Evolutionary conservation across 2,888 invertebrate species (phyloP).

Genomic region (Odontomyia ornata): DNA sequence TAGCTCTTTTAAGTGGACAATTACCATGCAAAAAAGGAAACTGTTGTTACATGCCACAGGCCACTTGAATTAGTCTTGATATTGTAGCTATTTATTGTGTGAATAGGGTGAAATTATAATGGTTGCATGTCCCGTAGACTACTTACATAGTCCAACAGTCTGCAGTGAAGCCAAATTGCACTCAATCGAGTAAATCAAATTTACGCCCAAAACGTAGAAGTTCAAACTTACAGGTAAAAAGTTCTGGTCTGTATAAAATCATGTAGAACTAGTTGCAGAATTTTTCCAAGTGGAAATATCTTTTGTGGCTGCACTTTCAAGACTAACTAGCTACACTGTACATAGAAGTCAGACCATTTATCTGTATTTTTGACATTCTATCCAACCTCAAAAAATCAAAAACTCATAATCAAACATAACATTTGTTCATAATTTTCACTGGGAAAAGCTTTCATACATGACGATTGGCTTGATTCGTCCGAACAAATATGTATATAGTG

Average conservation of each 20-base stretch:
- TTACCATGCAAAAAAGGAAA: constrained; percentile 16
- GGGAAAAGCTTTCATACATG: not conserved
- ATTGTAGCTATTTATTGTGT: not conserved
- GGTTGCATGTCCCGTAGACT: constrained; percentile 1
- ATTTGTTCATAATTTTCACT: not conserved
- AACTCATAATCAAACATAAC: too few relatives aligned
- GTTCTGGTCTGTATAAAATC: not conserved
- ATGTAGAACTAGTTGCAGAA: not conserved
- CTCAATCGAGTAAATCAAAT: constrained; percentile 36
- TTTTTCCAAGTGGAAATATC: not conserved
- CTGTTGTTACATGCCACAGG: not conserved
- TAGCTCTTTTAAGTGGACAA: constrained; percentile 10
- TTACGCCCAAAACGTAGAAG: constrained; percentile 27
- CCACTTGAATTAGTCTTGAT: not conserved
- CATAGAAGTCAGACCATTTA: not conserved
- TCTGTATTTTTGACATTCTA: not conserved
- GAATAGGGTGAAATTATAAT: not conserved
- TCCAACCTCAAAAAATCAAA: too few relatives aligned
- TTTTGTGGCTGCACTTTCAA: not conserved
- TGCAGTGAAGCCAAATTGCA: not conserved
- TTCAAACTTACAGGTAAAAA: constrained; percentile 25
- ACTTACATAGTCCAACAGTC: too few relatives aligned
- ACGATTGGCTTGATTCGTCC: not conserved
- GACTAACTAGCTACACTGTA: not conserved
- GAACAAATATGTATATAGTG: not conserved